Evolutionary conservation across 2,113 vertebrate species (phyloP).

Genomic region (Pristiophorus japonicus): DNA sequence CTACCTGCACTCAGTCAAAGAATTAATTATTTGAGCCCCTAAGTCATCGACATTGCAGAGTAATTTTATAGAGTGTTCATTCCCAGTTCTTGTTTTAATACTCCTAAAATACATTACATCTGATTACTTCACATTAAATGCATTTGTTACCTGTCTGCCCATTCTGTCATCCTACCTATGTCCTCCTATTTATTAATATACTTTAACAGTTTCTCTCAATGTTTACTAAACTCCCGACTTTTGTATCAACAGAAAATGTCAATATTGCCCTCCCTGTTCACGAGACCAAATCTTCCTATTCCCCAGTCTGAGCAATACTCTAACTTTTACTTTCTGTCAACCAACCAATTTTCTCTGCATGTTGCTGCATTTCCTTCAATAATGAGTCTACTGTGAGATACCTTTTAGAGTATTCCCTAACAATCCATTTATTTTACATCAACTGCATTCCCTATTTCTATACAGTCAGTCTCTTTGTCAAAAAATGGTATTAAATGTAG

Average conservation of each 20-base stretch:
- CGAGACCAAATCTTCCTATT: not conserved
- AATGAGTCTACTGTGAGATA: not conserved
- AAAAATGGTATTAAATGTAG: not conserved
- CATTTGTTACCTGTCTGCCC: too few relatives aligned
- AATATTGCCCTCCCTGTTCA: not conserved
- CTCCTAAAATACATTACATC: too few relatives aligned
- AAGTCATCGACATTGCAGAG: too few relatives aligned
- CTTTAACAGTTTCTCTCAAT: too few relatives aligned
- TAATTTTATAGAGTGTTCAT: too few relatives aligned
- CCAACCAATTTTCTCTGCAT: not conserved
- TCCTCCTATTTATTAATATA: too few relatives aligned
- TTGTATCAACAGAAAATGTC: not conserved
- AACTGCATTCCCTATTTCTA: not conserved
- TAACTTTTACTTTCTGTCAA: not conserved
- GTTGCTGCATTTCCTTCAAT: not conserved
- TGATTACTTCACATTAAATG: too few relatives aligned
- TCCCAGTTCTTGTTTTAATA: too few relatives aligned
- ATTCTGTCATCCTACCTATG: too few relatives aligned
- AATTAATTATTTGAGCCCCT: too few relatives aligned
- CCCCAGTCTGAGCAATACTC: not conserved
- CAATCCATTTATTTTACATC: not conserved
- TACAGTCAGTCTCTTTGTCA: not conserved
- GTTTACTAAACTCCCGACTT: too few relatives aligned
- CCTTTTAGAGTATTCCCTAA: not conserved
- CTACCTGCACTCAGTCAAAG: too few relatives aligned